Base-by-base conservation (phyloP, 2,888 invertebrate genomes). In the Trichogramma dendrolimi region DNA sequence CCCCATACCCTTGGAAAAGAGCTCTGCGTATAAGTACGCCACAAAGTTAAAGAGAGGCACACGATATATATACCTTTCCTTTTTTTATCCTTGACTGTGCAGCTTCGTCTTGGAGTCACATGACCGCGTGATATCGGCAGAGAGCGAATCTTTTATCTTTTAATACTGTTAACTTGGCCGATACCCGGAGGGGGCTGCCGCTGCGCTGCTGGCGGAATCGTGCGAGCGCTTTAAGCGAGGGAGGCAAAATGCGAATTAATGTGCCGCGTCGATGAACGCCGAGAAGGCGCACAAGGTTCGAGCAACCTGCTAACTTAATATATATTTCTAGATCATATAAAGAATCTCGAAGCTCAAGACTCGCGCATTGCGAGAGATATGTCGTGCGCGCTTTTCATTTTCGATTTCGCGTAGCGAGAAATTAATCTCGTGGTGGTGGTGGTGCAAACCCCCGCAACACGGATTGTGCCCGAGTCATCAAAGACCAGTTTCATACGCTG, bases 231-330 rank as follows among this genome's bases (percentile, higher is more conserved):
- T n/a, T n/a, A n/a, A n/a, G n/a, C n/a, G n/a, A n/a, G 73, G 74
- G 78, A 77, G 76, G 78, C 74, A 75, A 75, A 78, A 78, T 76
- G 71, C 71, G 75, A 77, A 77, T 77, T 77, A 77, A 75, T 73
- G 68, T 73, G 69, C 70, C 68, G 70, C 67, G 70, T 64, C 71
- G 72, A 71, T 73, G 72, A 73, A 69, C 70, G 71, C 63, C 57
- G 62, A 57, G 56, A 57, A 47, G 52, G 63, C 60, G 54, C 48
- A 59, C 65, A 58, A 64, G 57, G 48, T 58, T 60, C 57, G 41
- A 43, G 43, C 53, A 46, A 10, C 46, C 10, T 10, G n/a, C 46
- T 46, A 8, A n/a, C 46, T 8, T 8, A 46, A 46, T 10, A n/a
- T 10, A 46, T 27, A 27, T 27, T 27, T 27, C 27, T 27, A 27